phyloP scores from a whole-genome alignment of 2,797 vertebrate species.

The Lutjanus campechanus region DNA sequence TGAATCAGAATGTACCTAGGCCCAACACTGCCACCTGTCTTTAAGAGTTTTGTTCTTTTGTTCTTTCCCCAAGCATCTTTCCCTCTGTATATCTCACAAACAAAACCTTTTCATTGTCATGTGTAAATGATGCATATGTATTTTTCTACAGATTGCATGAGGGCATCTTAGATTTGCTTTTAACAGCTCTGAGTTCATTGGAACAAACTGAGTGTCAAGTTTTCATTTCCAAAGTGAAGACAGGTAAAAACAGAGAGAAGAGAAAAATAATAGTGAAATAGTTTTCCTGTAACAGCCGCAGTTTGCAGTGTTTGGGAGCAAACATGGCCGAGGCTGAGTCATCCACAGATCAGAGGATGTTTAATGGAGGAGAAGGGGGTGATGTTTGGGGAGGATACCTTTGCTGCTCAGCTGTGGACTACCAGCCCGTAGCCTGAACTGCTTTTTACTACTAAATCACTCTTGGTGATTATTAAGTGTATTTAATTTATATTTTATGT shows the following conservation, averaged over 20 bases:
- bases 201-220: not conserved
- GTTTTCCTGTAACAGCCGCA: constrained; percentile 56
- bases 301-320: constrained; percentile 68
- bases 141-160: not conserved
- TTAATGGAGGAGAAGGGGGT: constrained; percentile 38
- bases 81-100: not conserved
- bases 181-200: not conserved
- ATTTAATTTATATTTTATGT: not conserved
- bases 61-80: not conserved
- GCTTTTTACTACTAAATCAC: not conserved
- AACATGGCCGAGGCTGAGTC: constrained; percentile 81
- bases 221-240: constrained; percentile 18
- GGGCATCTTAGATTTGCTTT: not conserved
- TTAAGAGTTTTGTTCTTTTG: not conserved
- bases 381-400: constrained; percentile 28
- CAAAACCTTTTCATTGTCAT: not conserved
- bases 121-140: not conserved
- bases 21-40: constrained; percentile 18
- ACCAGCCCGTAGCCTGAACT: not conserved
- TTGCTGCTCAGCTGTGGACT: constrained; percentile 16
- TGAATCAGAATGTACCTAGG: too few species aligned
- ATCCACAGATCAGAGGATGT: constrained; percentile 71
- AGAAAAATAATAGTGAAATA: not conserved
- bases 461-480: not conserved
- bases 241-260: not conserved